phyloP scores from a whole-genome alignment of 2,113 vertebrate species.

The Callorhinus ursinus region DNA sequence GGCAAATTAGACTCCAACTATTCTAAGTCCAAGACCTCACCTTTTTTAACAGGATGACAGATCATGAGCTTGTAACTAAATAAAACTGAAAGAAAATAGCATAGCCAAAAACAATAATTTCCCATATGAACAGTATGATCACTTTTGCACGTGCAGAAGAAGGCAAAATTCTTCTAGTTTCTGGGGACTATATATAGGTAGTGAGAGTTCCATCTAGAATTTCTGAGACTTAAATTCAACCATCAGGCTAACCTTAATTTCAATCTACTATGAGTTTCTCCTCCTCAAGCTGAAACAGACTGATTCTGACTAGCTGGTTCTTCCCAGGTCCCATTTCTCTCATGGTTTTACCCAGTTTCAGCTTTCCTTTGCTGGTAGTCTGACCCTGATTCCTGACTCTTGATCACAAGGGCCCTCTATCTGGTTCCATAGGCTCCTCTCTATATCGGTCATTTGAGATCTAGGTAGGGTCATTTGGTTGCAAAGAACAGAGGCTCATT shows the following conservation, averaged over 20 bases:
- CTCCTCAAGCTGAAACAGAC: neutral
- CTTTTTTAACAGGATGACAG: neutral
- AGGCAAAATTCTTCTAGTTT: neutral
- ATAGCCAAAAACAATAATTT: neutral
- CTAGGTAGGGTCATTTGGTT: neutral
- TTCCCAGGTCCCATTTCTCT: neutral
- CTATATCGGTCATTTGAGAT: neutral
- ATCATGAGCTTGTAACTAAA: neutral
- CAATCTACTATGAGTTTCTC: neutral
- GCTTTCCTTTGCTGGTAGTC: neutral
- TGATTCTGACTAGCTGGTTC: neutral
- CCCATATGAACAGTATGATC: neutral
- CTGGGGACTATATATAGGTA: neutral
- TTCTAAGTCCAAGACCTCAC: neutral
- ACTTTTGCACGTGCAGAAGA: neutral
- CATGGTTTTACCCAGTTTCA: neutral
- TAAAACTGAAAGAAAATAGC: neutral
- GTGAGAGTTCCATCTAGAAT: neutral
- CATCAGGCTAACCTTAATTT: neutral
- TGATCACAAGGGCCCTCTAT: accelerated
- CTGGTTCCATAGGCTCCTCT: neutral
- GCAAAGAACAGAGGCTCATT: neutral
- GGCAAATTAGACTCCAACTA: neutral
- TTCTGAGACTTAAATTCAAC: neutral
- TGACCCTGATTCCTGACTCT: neutral